These are phyloP conservation scores for Sapajus apella DNA, from an alignment of 2,113 vertebrate species.

Conservation along the genomic window DNA sequence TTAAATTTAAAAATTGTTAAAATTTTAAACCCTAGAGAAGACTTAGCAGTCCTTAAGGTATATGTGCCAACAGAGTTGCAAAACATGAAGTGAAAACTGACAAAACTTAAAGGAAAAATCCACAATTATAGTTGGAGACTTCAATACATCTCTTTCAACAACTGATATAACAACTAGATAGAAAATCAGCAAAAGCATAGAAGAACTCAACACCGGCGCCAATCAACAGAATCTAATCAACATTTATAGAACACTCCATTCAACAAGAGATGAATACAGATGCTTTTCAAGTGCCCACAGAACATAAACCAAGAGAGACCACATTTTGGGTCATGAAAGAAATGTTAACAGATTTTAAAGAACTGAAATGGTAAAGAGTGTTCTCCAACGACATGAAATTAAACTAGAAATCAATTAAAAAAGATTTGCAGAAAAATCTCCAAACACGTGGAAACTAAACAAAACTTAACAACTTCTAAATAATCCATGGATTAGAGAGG, in stretches of 20 bases:
- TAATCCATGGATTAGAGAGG: neutral
- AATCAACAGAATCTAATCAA: neutral
- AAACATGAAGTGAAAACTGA: neutral
- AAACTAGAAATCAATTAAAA: neutral
- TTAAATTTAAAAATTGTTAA: neutral
- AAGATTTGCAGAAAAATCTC: neutral
- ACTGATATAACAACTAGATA: neutral
- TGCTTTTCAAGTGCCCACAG: neutral
- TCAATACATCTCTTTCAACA: neutral
- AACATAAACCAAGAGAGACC: neutral
- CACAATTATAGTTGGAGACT: neutral
- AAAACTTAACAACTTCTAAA: neutral
- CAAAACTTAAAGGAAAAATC: neutral
- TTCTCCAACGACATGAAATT: neutral
- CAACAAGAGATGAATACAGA: neutral
- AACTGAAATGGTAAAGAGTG: neutral
- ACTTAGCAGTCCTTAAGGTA: neutral
- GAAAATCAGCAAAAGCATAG: neutral
- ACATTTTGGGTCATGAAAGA: neutral
- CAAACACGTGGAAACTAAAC: neutral
- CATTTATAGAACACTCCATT: neutral
- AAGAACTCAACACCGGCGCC: neutral
- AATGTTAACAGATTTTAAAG: neutral
- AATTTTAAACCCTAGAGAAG: neutral
- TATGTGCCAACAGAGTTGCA: neutral